phyloP scores from a whole-genome alignment of 2,888 invertebrate species.

The Belgica antarctica region DNA sequence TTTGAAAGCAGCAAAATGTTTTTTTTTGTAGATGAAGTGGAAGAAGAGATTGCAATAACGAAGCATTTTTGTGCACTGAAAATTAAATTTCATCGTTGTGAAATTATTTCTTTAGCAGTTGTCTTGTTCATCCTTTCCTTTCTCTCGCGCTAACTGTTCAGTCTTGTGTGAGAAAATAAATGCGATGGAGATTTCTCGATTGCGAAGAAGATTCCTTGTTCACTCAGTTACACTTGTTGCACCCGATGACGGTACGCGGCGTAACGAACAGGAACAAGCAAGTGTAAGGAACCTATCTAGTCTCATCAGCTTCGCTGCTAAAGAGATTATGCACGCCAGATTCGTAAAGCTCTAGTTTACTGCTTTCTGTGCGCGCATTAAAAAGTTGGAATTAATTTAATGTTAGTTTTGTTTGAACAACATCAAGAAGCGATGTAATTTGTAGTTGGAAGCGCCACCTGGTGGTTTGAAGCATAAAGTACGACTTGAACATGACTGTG shows the following conservation, averaged over 20 bases:
- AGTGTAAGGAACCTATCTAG: background rate
- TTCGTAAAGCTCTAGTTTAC: slow-evolving; percentile 23
- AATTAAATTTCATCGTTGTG: background rate
- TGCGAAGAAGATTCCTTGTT: slow-evolving; percentile 12
- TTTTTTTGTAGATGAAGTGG: background rate
- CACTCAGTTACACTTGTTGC: slow-evolving; percentile 17
- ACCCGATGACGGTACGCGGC: too few relatives aligned
- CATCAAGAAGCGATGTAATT: too few relatives aligned
- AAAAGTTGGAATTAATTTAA: slow-evolving; percentile 25
- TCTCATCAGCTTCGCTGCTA: background rate
- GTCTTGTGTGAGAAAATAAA: background rate
- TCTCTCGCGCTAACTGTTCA: background rate
- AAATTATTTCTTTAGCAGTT: slow-evolving; percentile 3
- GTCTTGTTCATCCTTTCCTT: too few relatives aligned
- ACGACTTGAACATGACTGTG: too few relatives aligned
- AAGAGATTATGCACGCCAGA: slow-evolving; percentile 14
- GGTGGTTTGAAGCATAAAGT: too few relatives aligned
- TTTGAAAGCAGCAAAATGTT: background rate
- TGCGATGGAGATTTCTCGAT: slow-evolving; percentile 29
- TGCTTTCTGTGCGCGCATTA: slow-evolving; percentile 11
- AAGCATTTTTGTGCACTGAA: background rate
- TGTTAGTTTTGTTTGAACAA: slow-evolving; percentile 6
- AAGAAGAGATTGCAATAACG: slow-evolving; percentile 31
- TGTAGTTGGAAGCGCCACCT: too few relatives aligned
- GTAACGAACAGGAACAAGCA: too few relatives aligned